Conservation (phyloP, 1,140 invertebrate genomes). For the Drosophila sp. region DNA sequence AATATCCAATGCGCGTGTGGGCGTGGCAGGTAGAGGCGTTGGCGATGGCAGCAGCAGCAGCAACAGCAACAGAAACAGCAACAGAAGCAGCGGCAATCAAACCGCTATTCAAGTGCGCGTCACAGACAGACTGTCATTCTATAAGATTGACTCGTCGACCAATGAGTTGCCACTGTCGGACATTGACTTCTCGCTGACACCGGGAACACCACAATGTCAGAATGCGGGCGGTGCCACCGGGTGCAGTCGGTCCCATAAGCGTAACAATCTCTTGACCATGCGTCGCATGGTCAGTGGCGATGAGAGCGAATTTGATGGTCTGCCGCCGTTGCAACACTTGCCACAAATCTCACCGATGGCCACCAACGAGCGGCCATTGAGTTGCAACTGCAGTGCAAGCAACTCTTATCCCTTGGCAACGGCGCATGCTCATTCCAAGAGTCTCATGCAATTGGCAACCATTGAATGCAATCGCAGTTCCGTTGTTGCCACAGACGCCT, state of each 20-base stretch:
- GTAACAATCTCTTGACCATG: slow-evolving; percentile 68
- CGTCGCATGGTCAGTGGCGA: slow-evolving; percentile 74
- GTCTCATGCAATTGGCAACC: slow-evolving; percentile 58
- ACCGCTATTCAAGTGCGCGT: slow-evolving; percentile 70
- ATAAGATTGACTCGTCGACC: slow-evolving; percentile 85
- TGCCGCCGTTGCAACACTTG: slow-evolving; percentile 42
- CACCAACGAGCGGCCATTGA: slow-evolving; percentile 85
- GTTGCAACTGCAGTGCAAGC: slow-evolving; percentile 67
- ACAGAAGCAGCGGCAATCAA: slow-evolving; percentile 35
- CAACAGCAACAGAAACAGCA: slow-evolving; percentile 6
- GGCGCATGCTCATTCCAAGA: slow-evolving; percentile 73
- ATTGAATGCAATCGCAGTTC: not conserved
- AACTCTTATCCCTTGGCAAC: slow-evolving; percentile 18
- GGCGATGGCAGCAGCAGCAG: not conserved
- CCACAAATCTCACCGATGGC: slow-evolving; percentile 77
- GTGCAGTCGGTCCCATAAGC: slow-evolving; percentile 45
- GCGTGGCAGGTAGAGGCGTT: slow-evolving; percentile 12
- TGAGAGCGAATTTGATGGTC: slow-evolving; percentile 52
- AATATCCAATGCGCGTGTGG: slow-evolving; percentile 54
- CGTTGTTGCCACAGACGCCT: not conserved
- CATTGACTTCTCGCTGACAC: slow-evolving; percentile 84
- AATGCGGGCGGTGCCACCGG: not conserved
- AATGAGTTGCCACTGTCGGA: slow-evolving; percentile 87
- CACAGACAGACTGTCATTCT: slow-evolving; percentile 76
- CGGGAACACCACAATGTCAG: slow-evolving; percentile 63